These are phyloP conservation scores for Phrixothrix hirtus DNA, from an alignment of 2,888 invertebrate species.

Conservation along the genomic window DNA sequence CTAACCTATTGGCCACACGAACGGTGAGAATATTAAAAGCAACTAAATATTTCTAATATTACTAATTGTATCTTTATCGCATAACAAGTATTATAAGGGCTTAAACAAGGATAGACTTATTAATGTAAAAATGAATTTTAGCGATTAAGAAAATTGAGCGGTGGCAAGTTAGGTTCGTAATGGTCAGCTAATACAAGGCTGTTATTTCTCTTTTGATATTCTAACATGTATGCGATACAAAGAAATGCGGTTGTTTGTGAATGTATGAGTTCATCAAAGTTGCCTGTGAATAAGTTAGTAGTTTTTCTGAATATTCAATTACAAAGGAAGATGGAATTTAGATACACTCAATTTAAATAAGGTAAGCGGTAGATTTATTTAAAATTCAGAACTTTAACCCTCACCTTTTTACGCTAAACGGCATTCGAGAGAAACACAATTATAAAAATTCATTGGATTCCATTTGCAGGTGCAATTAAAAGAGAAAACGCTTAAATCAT, in stretches of 20 bases:
- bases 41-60: slow-evolving; percentile 31
- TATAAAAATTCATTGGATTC: slow-evolving; percentile 15
- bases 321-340: no score
- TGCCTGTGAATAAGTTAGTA: no score
- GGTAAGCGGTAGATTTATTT: no score
- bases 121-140: slow-evolving; percentile 28
- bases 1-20: slow-evolving; percentile 34
- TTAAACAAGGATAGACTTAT: slow-evolving; percentile 31
- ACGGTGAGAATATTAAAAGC: slow-evolving; percentile 32
- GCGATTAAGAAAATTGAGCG: slow-evolving; percentile 29
- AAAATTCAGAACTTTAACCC: no score
- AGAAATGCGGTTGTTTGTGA: no score
- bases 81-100: slow-evolving; percentile 3
- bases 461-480: slow-evolving; percentile 33
- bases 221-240: no score
- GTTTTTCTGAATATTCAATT: no score
- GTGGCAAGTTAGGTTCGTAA: slow-evolving; percentile 15
- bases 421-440: slow-evolving; percentile 8
- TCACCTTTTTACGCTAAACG: no score
- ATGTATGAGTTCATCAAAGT: no score
- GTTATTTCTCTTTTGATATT: no score
- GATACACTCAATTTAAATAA: no score
- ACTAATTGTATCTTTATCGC: slow-evolving; percentile 36
- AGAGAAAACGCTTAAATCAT: slow-evolving; percentile 43
- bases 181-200: slow-evolving; percentile 24